Conservation (phyloP, 2,113 vertebrate species). For the Chlorodrepanis virens region DNA sequence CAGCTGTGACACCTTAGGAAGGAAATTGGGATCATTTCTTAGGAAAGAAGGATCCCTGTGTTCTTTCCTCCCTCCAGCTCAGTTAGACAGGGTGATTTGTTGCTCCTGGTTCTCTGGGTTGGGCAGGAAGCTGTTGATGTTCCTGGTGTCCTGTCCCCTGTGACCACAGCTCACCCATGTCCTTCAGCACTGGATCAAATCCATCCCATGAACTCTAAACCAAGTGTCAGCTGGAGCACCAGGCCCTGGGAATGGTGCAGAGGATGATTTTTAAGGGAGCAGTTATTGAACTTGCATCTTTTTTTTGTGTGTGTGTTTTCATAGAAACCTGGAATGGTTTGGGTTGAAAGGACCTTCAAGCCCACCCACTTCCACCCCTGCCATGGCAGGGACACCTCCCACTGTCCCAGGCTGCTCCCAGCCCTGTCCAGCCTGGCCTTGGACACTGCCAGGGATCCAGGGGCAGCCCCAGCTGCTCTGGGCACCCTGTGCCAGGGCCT, state of each 20-base stretch:
- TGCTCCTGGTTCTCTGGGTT: background rate
- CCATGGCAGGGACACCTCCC: background rate
- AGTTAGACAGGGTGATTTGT: background rate
- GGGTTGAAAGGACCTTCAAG: fast-evolving
- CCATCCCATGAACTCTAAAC: background rate
- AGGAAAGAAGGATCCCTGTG: background rate
- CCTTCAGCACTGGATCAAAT: background rate
- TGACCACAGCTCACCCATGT: background rate
- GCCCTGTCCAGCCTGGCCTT: background rate
- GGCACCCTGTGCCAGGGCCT: background rate
- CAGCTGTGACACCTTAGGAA: background rate
- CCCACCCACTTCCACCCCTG: fast-evolving
- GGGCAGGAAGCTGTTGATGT: background rate
- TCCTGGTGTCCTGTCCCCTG: fast-evolving
- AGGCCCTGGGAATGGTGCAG: background rate
- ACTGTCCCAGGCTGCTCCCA: background rate
- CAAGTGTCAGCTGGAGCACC: background rate
- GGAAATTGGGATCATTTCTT: background rate
- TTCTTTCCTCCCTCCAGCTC: background rate
- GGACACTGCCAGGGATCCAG: background rate
- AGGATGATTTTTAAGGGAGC: background rate
- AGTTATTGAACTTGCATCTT: background rate
- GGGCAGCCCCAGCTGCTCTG: background rate
- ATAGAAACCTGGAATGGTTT: background rate
- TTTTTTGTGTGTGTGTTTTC: background rate